Conservation (phyloP, 2,888 invertebrate genomes). For the Nemotelus pantherinus region DNA sequence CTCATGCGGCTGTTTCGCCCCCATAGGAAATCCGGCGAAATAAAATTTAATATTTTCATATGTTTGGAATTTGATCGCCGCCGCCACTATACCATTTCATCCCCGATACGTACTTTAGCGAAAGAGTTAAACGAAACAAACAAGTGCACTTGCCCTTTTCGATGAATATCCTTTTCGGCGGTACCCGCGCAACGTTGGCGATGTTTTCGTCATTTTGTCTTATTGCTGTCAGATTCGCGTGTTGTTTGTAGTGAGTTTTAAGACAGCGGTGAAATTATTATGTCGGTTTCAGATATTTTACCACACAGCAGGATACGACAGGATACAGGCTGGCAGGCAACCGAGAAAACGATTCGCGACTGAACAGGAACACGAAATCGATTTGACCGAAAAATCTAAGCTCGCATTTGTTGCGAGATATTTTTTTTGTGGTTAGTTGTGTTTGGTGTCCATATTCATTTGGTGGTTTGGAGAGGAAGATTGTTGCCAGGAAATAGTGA, state of each 20-base stretch:
- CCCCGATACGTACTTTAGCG: neutral
- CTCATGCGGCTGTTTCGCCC: neutral
- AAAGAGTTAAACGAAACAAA: neutral
- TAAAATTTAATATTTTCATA: conserved; percentile 40
- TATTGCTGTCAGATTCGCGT: neutral
- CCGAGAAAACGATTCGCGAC: neutral
- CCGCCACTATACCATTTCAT: too few relatives aligned
- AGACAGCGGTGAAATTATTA: conserved; percentile 1
- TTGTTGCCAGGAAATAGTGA: too few relatives aligned
- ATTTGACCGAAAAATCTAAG: too few relatives aligned
- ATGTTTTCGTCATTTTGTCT: neutral
- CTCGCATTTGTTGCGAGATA: too few relatives aligned
- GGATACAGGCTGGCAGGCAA: neutral
- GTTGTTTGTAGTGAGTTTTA: too few relatives aligned
- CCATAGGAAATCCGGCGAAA: conserved; percentile 34
- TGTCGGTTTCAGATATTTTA: conserved; percentile 42
- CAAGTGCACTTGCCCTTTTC: neutral
- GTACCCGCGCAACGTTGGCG: neutral
- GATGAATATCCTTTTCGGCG: neutral
- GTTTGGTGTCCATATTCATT: too few relatives aligned
- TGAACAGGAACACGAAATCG: too few relatives aligned
- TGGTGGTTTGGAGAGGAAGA: too few relatives aligned
- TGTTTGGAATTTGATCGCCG: conserved; percentile 22
- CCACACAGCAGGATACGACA: conserved; percentile 37
- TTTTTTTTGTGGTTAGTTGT: too few relatives aligned